phyloP scores from a whole-genome alignment of 2,113 vertebrate species.

The Canis aureus region DNA sequence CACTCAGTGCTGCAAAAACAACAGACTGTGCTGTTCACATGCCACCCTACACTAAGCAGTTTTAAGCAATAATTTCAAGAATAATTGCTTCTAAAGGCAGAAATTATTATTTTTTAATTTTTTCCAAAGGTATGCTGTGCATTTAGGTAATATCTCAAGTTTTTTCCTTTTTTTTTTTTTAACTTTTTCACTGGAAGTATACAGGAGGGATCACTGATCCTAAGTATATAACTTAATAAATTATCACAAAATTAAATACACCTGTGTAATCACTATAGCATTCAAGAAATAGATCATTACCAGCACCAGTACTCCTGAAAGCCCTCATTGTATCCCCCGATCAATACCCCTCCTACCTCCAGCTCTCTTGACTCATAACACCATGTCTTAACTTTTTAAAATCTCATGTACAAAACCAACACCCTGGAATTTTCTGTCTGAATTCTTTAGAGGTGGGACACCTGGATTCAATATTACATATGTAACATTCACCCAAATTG shows the following conservation, averaged over 20 bases:
- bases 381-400: not conserved
- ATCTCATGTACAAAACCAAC: not conserved
- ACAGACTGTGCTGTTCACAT: too few species aligned
- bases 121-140: not conserved
- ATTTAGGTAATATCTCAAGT: not conserved
- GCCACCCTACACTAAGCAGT: not conserved
- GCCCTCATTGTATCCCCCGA: not conserved
- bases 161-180: not conserved
- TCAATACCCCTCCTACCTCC: not conserved
- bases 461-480: not conserved
- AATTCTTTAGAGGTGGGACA: not conserved
- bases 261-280: not conserved
- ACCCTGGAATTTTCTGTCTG: not conserved
- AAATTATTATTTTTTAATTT: not conserved
- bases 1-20: not conserved
- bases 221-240: not conserved
- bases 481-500: not conserved
- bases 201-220: not conserved
- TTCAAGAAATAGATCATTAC: not conserved
- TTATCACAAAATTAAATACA: not conserved
- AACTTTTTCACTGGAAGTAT: not conserved
- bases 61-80: not conserved
- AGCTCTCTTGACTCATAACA: not conserved
- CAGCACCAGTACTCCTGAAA: not conserved
- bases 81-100: not conserved